Conservation (phyloP, 2,888 invertebrate genomes). For the Leptogaster cylindrica region DNA sequence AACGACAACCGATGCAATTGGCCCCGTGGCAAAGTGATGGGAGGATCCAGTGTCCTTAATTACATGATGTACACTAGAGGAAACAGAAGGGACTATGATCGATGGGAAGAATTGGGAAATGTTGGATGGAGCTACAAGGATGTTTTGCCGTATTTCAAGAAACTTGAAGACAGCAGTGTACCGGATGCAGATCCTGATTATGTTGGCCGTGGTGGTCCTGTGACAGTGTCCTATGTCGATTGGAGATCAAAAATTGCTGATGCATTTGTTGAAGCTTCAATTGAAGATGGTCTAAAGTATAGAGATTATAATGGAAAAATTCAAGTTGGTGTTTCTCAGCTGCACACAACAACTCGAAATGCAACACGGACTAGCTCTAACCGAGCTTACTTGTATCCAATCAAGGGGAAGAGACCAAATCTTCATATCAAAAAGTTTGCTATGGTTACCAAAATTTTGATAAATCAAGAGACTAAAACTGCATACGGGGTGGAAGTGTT, state of each 20-base stretch:
- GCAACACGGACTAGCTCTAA: constrained; percentile 73
- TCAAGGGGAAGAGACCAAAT: constrained; percentile 65
- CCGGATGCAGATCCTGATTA: constrained; percentile 55
- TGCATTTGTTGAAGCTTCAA: constrained; percentile 50
- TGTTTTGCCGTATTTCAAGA: constrained; percentile 63
- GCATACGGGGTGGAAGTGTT: constrained; percentile 71
- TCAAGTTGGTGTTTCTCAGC: constrained; percentile 65
- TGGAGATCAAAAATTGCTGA: constrained; percentile 49
- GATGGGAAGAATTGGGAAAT: constrained; percentile 67
- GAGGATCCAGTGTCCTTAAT: constrained; percentile 63
- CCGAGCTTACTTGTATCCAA: constrained; percentile 70
- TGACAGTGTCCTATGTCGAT: constrained; percentile 50
- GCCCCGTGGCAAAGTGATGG: constrained; percentile 64
- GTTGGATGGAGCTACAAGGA: constrained; percentile 59
- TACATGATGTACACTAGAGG: constrained; percentile 64
- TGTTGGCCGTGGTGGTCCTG: constrained; percentile 50
- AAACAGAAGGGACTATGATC: constrained; percentile 61
- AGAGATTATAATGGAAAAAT: constrained; percentile 51
- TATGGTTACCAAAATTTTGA: constrained; percentile 69
- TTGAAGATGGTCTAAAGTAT: constrained; percentile 48
- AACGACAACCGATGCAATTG: constrained; percentile 52
- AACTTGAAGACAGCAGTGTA: constrained; percentile 69
- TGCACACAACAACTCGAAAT: constrained; percentile 70
- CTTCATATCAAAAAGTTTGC: constrained; percentile 68
- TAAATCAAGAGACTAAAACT: constrained; percentile 66